Evolutionary conservation across 2,888 invertebrate genomes (phyloP), one percentile per base, ranked within the genome.

Genomic region (Cataglyphis rosenhaueri): DNA sequence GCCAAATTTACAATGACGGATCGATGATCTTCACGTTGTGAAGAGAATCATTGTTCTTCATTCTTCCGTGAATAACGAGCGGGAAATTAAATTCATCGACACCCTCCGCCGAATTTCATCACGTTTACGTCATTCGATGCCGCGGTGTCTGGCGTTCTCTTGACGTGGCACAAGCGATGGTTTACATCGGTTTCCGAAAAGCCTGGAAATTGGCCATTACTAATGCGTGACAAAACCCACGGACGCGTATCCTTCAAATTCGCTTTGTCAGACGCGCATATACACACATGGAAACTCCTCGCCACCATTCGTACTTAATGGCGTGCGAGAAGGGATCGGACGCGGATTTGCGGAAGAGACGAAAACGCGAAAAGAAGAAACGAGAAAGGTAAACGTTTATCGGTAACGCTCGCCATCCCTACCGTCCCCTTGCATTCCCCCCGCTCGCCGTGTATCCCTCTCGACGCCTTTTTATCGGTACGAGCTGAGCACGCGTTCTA

Each of bases 141-240:
- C n/a, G 83, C 83, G 86, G 85, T 88, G 88, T 85, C 84, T 83
- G 79, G 82, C 71, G 75, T 89, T 89, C 90, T 87, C 90, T 82
- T 66, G 89, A 83, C 74, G 87, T 85, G 82, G 82, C 88, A 84
- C 85, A 83, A 44, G 75, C 75, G 81, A 81, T 35, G 41, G 88
- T 90, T 89, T 90, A 21, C 85, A 87, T 84, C 85, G 85, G 82
- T 59, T 84, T 84, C 75, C 44, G 61, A 85, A 71, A 81, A 85
- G 83, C 83, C 44, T 85, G 88, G 88, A 90, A 89, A 90, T 90
- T 89, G 89, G 71, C 90, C 87, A 89, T 89, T 88, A 90, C 89
- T 87, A 89, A 89, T 89, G 89, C 89, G 89, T 90, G 88, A 86
- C 88, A 88, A 81, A 86, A 81, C 75, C 85, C 88, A 81, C 75